These are phyloP conservation scores for Drosophila percnosoma DNA, from an alignment of 2,888 invertebrate genomes.

Conservation along the genomic window DNA sequence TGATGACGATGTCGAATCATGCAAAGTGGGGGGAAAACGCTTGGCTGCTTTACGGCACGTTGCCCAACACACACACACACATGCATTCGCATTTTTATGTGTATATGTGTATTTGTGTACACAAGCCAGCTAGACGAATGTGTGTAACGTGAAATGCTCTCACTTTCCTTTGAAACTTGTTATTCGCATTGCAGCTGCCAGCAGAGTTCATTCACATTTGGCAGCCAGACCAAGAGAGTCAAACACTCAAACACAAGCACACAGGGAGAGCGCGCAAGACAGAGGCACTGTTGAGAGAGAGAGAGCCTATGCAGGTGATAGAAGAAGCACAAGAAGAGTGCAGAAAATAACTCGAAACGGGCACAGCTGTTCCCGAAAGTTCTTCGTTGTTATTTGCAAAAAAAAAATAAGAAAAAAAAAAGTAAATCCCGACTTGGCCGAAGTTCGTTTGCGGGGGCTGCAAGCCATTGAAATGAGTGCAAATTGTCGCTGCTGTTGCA, in stretches of 20 bases:
- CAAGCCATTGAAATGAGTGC: constrained; percentile 71
- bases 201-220: constrained; percentile 81
- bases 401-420: constrained; percentile 17
- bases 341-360: constrained; percentile 37
- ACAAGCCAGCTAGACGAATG: constrained; percentile 27
- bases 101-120: constrained; percentile 10
- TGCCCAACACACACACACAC: constrained; percentile 34
- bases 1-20: constrained; percentile 41
- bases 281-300: constrained; percentile 1
- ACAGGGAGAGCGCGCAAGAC: constrained; percentile 17
- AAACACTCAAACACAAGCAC: not conserved
- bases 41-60: constrained; percentile 46
- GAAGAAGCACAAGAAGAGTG: constrained; percentile 23
- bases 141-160: constrained; percentile 81
- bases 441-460: constrained; percentile 47
- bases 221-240: constrained; percentile 50
- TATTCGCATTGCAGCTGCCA: constrained; percentile 76
- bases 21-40: constrained; percentile 24
- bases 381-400: constrained; percentile 36
- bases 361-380: constrained; percentile 79
- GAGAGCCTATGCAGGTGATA: constrained; percentile 50
- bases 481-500: constrained; percentile 55
- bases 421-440: constrained; percentile 46
- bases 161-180: constrained; percentile 85
- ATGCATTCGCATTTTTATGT: not conserved